These are phyloP conservation scores for Irena cyanogastra DNA, from an alignment of 2,113 vertebrate species.

Conservation along the genomic window DNA sequence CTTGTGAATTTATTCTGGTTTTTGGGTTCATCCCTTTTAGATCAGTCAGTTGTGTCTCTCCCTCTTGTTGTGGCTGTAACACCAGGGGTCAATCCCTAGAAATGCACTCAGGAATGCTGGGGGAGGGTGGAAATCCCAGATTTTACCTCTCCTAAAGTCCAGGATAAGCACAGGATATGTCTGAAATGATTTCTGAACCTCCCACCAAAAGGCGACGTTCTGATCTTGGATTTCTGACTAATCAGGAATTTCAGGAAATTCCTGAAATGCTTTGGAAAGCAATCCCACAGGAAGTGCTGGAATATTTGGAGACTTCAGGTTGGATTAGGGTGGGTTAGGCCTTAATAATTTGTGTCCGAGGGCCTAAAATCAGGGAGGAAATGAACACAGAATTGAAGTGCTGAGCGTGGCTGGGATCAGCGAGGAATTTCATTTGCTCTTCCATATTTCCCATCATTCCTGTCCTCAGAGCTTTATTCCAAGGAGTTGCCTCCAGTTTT, in stretches of 20 bases:
- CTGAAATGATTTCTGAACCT: background rate
- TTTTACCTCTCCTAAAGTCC: background rate
- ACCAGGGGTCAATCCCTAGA: background rate
- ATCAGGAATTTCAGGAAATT: background rate
- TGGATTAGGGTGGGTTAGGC: background rate
- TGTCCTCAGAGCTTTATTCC: background rate
- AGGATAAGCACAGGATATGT: background rate
- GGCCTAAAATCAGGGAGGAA: background rate
- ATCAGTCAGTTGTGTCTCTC: rapidly evolving
- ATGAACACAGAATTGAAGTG: background rate
- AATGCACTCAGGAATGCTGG: background rate
- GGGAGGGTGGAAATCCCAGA: background rate
- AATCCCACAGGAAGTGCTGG: background rate
- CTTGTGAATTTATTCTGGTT: background rate
- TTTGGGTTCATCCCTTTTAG: background rate
- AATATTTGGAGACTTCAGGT: background rate
- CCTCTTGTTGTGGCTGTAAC: rapidly evolving
- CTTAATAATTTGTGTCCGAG: background rate
- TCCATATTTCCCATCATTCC: background rate
- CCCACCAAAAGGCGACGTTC: background rate
- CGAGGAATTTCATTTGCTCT: background rate
- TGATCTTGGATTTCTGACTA: background rate
- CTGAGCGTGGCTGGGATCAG: background rate
- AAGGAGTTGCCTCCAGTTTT: background rate
- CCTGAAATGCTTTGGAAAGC: background rate